A percentile compares a stretch with the other conserved stretches of the same genome.
Conservation (phyloP, 2,888 invertebrate species). For the Amphipoea lucens region DNA sequence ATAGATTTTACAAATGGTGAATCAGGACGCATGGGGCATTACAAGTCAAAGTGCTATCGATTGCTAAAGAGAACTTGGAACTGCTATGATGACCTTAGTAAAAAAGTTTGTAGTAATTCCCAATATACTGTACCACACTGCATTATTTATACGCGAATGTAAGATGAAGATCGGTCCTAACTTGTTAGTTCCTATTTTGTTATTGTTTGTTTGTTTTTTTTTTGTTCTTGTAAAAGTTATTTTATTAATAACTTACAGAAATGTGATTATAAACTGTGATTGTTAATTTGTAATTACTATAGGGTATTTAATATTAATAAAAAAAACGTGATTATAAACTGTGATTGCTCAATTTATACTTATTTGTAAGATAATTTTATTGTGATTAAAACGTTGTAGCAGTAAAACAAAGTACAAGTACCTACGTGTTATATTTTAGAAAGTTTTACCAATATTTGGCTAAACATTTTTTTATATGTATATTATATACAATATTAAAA, state of each 20-base stretch:
- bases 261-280: conserved; percentile 41
- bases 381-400: conserved; percentile 38
- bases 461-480: conserved; percentile 37
- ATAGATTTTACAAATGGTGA: conserved; percentile 37
- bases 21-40: conserved; percentile 39
- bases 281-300: conserved; percentile 15
- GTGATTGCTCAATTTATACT: conserved; percentile 39
- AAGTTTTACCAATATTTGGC: conserved; percentile 33
- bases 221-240: no score
- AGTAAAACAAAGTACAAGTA: conserved; percentile 39
- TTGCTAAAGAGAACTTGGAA: conserved; percentile 39
- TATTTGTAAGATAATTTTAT: conserved; percentile 33
- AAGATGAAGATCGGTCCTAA: no score
- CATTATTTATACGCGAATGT: background rate
- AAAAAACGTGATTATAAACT: conserved; percentile 42
- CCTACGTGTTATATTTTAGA: conserved; percentile 36
- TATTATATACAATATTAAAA: conserved; percentile 37
- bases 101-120: conserved; percentile 36
- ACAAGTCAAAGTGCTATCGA: conserved; percentile 40
- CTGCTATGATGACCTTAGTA: conserved; percentile 40
- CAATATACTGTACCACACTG: no score
- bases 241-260: no score
- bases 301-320: conserved; percentile 43
- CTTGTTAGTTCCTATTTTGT: no score
- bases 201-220: background rate